These are phyloP conservation scores for Eupsittula cactorum DNA, from an alignment of 2,113 vertebrate genomes.

Conservation along the genomic window DNA sequence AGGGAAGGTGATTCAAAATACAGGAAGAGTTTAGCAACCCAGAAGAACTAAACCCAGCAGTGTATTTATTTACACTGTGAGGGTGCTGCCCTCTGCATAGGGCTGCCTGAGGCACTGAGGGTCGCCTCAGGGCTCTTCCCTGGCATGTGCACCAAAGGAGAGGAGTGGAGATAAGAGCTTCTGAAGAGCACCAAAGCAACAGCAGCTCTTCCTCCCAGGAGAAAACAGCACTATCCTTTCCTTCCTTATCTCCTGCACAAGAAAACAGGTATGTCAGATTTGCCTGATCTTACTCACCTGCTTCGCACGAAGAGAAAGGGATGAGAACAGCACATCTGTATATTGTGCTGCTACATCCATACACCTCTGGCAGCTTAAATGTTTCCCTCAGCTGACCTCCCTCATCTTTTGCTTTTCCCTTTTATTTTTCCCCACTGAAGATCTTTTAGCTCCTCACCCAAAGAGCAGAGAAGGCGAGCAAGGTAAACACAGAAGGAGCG, in stretches of 20 bases:
- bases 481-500: background rate
- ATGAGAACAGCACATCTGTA: background rate
- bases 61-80: background rate
- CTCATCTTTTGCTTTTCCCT: background rate
- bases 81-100: rapidly evolving
- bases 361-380: background rate
- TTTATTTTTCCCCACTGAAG: background rate
- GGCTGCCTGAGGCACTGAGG: background rate
- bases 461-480: background rate
- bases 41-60: background rate
- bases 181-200: background rate
- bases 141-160: rapidly evolving
- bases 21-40: background rate
- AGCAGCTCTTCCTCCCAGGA: background rate
- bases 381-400: background rate
- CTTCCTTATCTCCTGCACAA: background rate
- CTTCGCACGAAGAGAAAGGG: background rate
- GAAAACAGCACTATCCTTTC: background rate
- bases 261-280: background rate
- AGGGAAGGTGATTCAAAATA: background rate
- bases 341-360: background rate
- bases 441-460: background rate
- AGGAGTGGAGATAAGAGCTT: background rate
- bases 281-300: background rate
- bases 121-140: background rate